Percentiles rank a stretch among this genome's conserved stretches.
phyloP scores from a whole-genome alignment of 2,888 invertebrate genomes.

The Rambutsinella grinnellia region DNA sequence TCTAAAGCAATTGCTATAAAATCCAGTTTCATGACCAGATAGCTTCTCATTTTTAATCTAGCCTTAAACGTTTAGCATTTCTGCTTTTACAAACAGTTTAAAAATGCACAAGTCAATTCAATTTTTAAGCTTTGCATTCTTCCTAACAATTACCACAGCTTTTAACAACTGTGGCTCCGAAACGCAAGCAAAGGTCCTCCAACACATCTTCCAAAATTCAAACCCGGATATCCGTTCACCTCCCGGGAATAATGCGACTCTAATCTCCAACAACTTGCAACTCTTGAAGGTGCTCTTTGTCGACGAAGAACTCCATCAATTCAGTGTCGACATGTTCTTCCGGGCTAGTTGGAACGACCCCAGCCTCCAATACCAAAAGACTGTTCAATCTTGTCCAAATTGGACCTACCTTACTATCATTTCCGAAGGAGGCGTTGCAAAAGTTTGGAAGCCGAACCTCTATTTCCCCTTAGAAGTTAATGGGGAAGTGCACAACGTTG shows the following conservation, averaged over 20 bases:
- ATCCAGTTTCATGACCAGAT: no score
- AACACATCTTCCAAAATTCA: no score
- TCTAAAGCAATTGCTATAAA: no score
- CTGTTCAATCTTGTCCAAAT: not conserved
- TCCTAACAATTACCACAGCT: no score
- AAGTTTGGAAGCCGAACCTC: slow-evolving; percentile 24
- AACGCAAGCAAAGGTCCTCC: no score
- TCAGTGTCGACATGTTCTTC: slow-evolving; percentile 17
- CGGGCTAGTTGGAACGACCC: slow-evolving; percentile 31
- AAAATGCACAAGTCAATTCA: no score
- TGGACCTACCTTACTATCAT: slow-evolving; percentile 12
- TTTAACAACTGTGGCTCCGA: no score
- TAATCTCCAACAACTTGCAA: slow-evolving; percentile 14
- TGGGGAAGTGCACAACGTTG: no score
- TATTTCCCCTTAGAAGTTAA: slow-evolving; percentile 8
- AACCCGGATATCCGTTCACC: slow-evolving; percentile 23
- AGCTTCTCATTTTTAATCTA: no score
- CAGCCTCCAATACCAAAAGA: slow-evolving; percentile 7
- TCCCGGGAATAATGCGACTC: slow-evolving; percentile 16
- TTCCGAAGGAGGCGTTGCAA: not conserved
- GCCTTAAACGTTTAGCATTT: no score
- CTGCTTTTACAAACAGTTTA: no score
- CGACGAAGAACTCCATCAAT: slow-evolving; percentile 8
- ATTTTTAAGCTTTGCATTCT: no score
- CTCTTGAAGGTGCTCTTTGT: slow-evolving; percentile 11